Evolutionary conservation across 2,888 invertebrate species (phyloP).

Genomic region (Acronicta alni): DNA sequence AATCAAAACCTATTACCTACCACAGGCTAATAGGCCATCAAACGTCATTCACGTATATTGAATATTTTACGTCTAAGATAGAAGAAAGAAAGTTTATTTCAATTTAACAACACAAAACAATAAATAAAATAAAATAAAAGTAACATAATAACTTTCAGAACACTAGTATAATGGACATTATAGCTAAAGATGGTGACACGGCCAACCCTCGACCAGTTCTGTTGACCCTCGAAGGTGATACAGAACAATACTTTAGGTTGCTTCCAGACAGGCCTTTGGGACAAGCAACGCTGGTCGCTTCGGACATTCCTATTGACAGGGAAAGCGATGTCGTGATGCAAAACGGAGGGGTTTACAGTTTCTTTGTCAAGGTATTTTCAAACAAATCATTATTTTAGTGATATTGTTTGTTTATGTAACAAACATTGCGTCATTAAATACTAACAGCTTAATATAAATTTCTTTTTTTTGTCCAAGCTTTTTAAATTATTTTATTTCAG

Average conservation of each 20-base stretch:
- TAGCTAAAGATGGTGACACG: constrained; percentile 94
- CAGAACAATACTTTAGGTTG: constrained; percentile 91
- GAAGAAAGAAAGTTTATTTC: too few relatives aligned
- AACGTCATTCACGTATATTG: too few relatives aligned
- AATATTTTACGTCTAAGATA: too few relatives aligned
- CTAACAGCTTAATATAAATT: too few relatives aligned
- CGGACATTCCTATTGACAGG: constrained; percentile 91
- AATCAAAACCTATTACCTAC: too few relatives aligned
- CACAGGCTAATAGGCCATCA: too few relatives aligned
- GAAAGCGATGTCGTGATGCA: constrained; percentile 93
- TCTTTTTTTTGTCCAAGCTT: not conserved
- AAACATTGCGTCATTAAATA: too few relatives aligned
- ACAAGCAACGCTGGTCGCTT: constrained; percentile 90
- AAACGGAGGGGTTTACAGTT: constrained; percentile 94
- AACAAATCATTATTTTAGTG: not conserved
- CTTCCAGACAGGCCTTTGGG: constrained; percentile 88
- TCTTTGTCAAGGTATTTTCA: constrained; percentile 88
- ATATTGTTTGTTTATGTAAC: too few relatives aligned
- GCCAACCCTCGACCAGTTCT: constrained; percentile 92
- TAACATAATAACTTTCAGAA: constrained; percentile 73
- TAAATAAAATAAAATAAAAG: not conserved
- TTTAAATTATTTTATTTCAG: constrained; percentile 65
- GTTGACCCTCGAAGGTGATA: constrained; percentile 92
- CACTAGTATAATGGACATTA: constrained; percentile 91
- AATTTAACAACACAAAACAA: too few relatives aligned